These are phyloP conservation scores for Sebastes hubbsi DNA, from an alignment of 2,797 vertebrate genomes.

Conservation along the genomic window DNA sequence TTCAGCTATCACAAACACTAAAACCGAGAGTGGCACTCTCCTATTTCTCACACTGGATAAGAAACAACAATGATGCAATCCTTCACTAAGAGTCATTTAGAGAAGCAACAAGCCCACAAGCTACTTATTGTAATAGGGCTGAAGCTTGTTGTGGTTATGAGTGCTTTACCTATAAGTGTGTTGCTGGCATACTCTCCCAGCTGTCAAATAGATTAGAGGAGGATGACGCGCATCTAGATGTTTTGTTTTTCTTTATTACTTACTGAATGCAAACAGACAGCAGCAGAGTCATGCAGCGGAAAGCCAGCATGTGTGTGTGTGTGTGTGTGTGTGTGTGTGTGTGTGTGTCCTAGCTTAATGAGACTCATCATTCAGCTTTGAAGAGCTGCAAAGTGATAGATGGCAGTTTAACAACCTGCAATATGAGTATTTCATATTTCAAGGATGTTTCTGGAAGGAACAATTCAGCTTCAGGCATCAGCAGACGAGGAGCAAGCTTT, in stretches of 20 bases:
- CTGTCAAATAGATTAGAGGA: slow-evolving; percentile 33
- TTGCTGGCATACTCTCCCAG: slow-evolving; percentile 38
- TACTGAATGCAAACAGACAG: slow-evolving; percentile 4
- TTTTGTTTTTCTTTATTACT: slow-evolving; percentile 41
- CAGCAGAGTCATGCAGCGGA: slow-evolving; percentile 12
- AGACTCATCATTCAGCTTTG: slow-evolving; percentile 48
- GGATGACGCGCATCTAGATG: slow-evolving; percentile 1
- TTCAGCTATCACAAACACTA: not conserved
- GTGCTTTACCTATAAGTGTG: slow-evolving; percentile 38
- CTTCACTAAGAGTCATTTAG: not conserved
- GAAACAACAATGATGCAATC: slow-evolving; percentile 41
- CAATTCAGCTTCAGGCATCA: slow-evolving; percentile 29
- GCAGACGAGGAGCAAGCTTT: slow-evolving; percentile 3
- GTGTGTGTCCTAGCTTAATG: slow-evolving; percentile 28
- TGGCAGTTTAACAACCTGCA: slow-evolving; percentile 41
- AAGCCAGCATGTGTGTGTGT: not conserved
- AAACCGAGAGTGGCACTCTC: slow-evolving; percentile 22
- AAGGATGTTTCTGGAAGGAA: slow-evolving; percentile 34
- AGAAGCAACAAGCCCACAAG: slow-evolving; percentile 17
- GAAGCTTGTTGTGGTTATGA: slow-evolving; percentile 31
- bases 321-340: slow-evolving; percentile 14
- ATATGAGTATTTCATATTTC: slow-evolving; percentile 26
- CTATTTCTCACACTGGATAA: slow-evolving; percentile 28
- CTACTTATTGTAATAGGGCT: slow-evolving; percentile 40
- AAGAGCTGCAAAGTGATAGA: slow-evolving; percentile 38